Base-by-base conservation (phyloP, 1,140 invertebrate species). In the Drosophila kurseongensis region DNA sequence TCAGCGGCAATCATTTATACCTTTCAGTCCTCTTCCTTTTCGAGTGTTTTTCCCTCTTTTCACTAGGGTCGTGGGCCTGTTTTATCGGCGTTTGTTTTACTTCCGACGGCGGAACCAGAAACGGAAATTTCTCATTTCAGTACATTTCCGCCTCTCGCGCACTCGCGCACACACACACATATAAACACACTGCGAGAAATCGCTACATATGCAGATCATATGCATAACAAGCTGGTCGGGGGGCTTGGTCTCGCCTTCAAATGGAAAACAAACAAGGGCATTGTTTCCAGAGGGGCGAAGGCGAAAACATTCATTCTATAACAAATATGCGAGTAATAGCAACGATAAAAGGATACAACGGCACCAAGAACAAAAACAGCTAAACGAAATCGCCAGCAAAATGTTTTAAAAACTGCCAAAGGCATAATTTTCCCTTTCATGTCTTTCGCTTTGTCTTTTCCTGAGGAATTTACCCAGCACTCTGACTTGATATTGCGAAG, bases 71-170 rank as follows among this genome's bases (percentile, higher is more conserved):
- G 44, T 55, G 72, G 63, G 66, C 67, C 67, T 74, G 80, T 84
- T 88, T 88, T 88, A 88, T 88, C 84, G 85, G 76, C 84, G 84
- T 89, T 88, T 88, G 83, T 88, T 88, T 88, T 89, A 88, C 76
- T 88, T 88, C 83, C 83, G 83, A 89, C 80, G 77, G 57, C 83
- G 83, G 83, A 88, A 88, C 84, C 83, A 88, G 83, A 89, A 88
- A 73, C 83, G 83, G 83, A 88, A 88, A 88, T 88, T 88, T 88
- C 83, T 88, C 83, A 89, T 88, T 88, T 89, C 84, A 80, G 79
- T 88, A 88, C 83, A 88, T 88, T 88, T 88, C 83, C 83, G 83
- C 65, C 32, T 62, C 61, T 77, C 84, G 63, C 71, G 50, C 47
- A 60, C 75, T 52, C 52, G 47, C 54, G 56, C 40, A 41, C 66